Evolutionary conservation across 2,797 vertebrate species (phyloP), one percentile per base, ranked within the genome.

Genomic region (Syngnathus acus): DNA sequence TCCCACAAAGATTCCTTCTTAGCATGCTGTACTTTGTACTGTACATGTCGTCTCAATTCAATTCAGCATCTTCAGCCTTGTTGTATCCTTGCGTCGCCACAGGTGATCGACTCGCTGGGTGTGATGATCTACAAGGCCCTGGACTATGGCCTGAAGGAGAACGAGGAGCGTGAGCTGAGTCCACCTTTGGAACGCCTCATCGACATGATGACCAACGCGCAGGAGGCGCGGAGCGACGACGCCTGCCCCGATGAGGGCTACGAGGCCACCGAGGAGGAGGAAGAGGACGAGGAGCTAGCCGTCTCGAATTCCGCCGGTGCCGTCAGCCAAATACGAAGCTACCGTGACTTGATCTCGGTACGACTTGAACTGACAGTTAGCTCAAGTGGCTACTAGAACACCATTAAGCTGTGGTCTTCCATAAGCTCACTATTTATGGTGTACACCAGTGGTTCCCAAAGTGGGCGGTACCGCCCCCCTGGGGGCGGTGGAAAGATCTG

Each of bases 91-190:
- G 9, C 8, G 4, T 21, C 17, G n/a, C 3, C 26, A 6, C 80
- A 98, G 97, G 91, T 98, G 47, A 96, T 98, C 50, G 96, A 97
- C 85, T 97, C 96, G 0, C 85, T 99, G 74, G 97, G 95, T 38
- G 92, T 99, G 86, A 95, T 98, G 90, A 97, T 98, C 84, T 99
- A 99, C 88, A 99, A 98, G 90, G 97, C 97, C 26, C 83, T 99
- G 89, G 97, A 99, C 90, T 99, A 94, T 65, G 96, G 97, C 23
- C 90, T 99, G 86, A 98, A 98, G 81, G 95, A 97, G 67, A 96
- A 92, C 5, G 97, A 98, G 83, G 97, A 99, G 80, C 87, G 97
- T 0, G 97, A 99, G 69, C 91, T 99, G 71, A 98, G 94, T 79
- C 94, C 95, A 1, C 95, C 97, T 0, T 82, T 99, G 70, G 97